Evolutionary conservation across 2,113 vertebrate species (phyloP).

Genomic region (Hyla sarda): DNA sequence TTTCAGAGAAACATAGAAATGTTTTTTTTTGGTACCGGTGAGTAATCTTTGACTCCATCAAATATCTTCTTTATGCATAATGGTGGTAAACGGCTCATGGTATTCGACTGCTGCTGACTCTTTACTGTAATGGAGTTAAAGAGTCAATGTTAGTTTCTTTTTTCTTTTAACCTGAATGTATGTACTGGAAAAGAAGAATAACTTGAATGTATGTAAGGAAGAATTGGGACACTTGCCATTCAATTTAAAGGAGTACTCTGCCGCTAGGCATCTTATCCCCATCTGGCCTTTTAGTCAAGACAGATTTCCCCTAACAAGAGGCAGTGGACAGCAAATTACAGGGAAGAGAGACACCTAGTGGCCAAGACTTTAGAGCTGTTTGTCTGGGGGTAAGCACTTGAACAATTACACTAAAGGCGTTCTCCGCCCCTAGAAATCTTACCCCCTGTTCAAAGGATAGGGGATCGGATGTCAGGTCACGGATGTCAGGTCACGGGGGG

Average conservation of each 20-base stretch:
- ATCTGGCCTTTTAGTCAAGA: no score
- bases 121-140: background rate
- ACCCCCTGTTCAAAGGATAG: no score
- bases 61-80: conserved; percentile 8
- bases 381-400: no score
- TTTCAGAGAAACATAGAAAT: background rate
- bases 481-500: no score
- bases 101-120: background rate
- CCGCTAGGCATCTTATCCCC: no score
- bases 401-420: no score
- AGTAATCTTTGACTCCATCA: conserved; percentile 9
- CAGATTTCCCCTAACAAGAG: no score
- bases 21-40: background rate
- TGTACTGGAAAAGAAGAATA: background rate
- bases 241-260: background rate
- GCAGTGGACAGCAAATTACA: no score
- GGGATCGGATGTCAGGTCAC: no score
- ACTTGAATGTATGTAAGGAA: background rate
- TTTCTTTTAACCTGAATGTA: background rate
- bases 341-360: no score
- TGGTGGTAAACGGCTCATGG: background rate
- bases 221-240: background rate
- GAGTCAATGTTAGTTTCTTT: background rate
- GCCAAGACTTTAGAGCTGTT: no score
- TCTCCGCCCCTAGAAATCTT: no score